Evolutionary conservation across 2,888 invertebrate genomes (phyloP).

Genomic region (Yponomeuta malinellus): DNA sequence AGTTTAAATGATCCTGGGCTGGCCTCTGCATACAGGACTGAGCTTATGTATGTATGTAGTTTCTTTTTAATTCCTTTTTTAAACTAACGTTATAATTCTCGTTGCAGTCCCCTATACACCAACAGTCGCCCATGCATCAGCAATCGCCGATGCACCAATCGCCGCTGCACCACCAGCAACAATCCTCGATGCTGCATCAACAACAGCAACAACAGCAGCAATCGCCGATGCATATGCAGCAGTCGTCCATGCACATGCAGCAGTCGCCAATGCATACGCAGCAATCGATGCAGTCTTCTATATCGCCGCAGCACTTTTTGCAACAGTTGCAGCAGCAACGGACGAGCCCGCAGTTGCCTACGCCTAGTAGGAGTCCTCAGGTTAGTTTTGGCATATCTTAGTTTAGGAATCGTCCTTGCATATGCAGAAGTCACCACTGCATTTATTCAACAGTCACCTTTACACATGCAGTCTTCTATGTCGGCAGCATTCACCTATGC

Average conservation of each 20-base stretch:
- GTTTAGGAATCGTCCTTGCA: neutral
- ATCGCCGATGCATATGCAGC: constrained; percentile 34
- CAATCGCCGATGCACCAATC: constrained; percentile 26
- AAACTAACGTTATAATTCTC: constrained; percentile 34
- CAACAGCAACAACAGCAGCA: constrained; percentile 38
- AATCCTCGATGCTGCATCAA: constrained; percentile 42
- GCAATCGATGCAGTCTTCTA: constrained; percentile 27
- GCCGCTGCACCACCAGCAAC: constrained; percentile 28
- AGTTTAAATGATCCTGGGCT: too few species aligned
- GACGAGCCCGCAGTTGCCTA: constrained; percentile 65
- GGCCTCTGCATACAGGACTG: too few species aligned
- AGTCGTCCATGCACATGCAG: constrained; percentile 38
- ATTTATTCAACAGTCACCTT: neutral
- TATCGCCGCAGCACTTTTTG: constrained; percentile 45
- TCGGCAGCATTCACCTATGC: neutral
- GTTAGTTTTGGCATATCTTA: constrained; percentile 28
- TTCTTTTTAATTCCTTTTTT: neutral
- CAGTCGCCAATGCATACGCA: constrained; percentile 24
- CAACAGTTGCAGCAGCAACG: constrained; percentile 63
- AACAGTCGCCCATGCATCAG: constrained; percentile 34
- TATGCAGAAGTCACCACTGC: neutral
- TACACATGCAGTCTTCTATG: neutral
- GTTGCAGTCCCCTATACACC: constrained; percentile 31
- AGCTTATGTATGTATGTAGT: too few species aligned
- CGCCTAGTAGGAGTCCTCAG: constrained; percentile 69